phyloP scores from a whole-genome alignment of 2,888 invertebrate species.

The Drosophila maculinotata region DNA sequence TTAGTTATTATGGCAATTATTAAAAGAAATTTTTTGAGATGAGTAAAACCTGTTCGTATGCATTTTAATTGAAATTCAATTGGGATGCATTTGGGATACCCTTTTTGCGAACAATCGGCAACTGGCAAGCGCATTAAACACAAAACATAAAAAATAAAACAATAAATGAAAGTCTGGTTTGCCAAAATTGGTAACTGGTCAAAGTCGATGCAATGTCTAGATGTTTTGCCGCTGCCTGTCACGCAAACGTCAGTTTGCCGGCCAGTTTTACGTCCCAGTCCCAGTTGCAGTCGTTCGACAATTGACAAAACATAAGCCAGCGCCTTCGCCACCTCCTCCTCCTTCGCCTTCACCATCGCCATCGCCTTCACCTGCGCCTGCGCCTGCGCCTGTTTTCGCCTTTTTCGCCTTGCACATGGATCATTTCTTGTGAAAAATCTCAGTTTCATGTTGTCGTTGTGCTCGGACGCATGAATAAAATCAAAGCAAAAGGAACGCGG shows the following conservation, averaged over 20 bases:
- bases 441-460: conserved; percentile 61
- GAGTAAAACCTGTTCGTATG: neutral
- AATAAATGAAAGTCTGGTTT: conserved; percentile 83
- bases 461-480: conserved; percentile 62
- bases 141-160: conserved; percentile 15
- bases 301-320: conserved; percentile 69
- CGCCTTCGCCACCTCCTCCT: no score
- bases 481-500: conserved; percentile 69
- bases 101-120: conserved; percentile 40
- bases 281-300: conserved; percentile 11
- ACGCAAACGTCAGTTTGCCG: conserved; percentile 67
- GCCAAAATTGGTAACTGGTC: conserved; percentile 83
- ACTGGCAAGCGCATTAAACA: conserved; percentile 18
- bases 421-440: conserved; percentile 80
- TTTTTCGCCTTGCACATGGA: conserved; percentile 63
- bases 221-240: conserved; percentile 65
- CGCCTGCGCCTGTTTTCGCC: conserved; percentile 50
- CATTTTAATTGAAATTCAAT: conserved; percentile 12
- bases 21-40: neutral
- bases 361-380: conserved; percentile 49
- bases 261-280: conserved; percentile 24
- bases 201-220: conserved; percentile 59
- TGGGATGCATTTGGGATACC: conserved; percentile 32
- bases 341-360: conserved; percentile 22
- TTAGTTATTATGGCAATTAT: neutral